Evolutionary conservation across 2,888 invertebrate genomes (phyloP).

Genomic region (Sphaerophoria taeniata): DNA sequence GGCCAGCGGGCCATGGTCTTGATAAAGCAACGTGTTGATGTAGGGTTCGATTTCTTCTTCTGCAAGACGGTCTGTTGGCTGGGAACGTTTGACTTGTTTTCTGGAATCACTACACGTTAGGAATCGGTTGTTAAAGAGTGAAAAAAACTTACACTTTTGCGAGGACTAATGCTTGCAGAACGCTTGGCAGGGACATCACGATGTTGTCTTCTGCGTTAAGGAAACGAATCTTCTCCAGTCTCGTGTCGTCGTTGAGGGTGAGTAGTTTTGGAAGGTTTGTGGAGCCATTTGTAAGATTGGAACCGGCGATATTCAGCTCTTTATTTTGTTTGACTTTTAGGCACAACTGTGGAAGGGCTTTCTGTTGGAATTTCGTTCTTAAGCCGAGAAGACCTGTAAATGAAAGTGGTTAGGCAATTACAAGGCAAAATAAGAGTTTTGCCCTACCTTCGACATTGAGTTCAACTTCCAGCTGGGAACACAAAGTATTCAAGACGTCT

Average conservation of each 20-base stretch:
- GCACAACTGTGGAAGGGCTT: slow-evolving; percentile 91
- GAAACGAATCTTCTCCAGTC: slow-evolving; percentile 91
- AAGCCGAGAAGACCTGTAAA: slow-evolving; percentile 87
- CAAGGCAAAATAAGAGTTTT: neutral
- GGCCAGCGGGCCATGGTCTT: slow-evolving; percentile 89
- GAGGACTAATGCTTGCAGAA: slow-evolving; percentile 91
- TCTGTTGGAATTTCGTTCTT: slow-evolving; percentile 94
- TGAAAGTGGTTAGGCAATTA: neutral
- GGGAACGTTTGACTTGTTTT: slow-evolving; percentile 87
- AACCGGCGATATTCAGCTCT: slow-evolving; percentile 77
- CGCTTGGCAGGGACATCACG: slow-evolving; percentile 85
- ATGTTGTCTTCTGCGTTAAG: slow-evolving; percentile 84
- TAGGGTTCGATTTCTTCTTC: slow-evolving; percentile 93
- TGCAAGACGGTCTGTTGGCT: slow-evolving; percentile 91
- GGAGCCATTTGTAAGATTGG: slow-evolving; percentile 82
- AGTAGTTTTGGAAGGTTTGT: slow-evolving; percentile 87
- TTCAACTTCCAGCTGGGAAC: slow-evolving; percentile 86
- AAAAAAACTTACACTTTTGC: slow-evolving; percentile 87
- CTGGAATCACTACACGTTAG: slow-evolving; percentile 80
- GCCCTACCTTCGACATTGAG: slow-evolving; percentile 87
- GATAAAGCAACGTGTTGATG: slow-evolving; percentile 86
- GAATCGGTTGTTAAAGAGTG: neutral
- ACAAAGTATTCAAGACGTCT: slow-evolving; percentile 87
- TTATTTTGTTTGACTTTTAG: slow-evolving; percentile 86
- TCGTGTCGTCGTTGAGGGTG: slow-evolving; percentile 92